Conservation (phyloP, 2,888 invertebrate species). For the Acronicta psi region DNA sequence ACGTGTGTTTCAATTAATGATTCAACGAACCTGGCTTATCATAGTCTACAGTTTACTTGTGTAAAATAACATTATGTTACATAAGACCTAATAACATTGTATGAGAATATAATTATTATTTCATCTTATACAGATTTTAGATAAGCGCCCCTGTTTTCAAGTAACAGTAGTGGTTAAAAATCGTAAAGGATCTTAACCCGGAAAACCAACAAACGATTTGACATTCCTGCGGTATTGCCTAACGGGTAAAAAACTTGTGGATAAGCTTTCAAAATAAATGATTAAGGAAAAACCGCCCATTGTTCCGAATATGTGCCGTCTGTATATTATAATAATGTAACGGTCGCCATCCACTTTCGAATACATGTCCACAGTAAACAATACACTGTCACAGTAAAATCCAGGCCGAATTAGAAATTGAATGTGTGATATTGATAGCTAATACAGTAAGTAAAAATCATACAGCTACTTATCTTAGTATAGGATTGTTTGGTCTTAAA, state of each 20-base stretch:
- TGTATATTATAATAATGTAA: slow-evolving; percentile 43
- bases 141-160: too few species aligned
- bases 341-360: slow-evolving; percentile 49
- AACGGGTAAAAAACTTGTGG: slow-evolving; percentile 3
- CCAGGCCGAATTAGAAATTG: slow-evolving; percentile 54
- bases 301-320: slow-evolving; percentile 31
- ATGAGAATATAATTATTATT: not conserved
- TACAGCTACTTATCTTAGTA: too few species aligned
- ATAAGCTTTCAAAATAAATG: slow-evolving; percentile 26
- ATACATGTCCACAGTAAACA: slow-evolving; percentile 25
- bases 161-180: too few species aligned
- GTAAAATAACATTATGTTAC: not conserved
- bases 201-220: not conserved
- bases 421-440: slow-evolving; percentile 26
- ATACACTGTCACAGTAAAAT: slow-evolving; percentile 37
- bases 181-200: slow-evolving; percentile 1
- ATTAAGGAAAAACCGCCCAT: slow-evolving; percentile 33
- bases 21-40: not conserved
- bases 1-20: not conserved
- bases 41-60: not conserved
- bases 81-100: slow-evolving; percentile 1
- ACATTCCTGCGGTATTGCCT: not conserved
- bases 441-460: too few species aligned
- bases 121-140: too few species aligned
- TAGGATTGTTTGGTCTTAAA: too few species aligned